Evolutionary conservation across 1,140 invertebrate species (phyloP).

Genomic region (Drosophila oshimai): DNA sequence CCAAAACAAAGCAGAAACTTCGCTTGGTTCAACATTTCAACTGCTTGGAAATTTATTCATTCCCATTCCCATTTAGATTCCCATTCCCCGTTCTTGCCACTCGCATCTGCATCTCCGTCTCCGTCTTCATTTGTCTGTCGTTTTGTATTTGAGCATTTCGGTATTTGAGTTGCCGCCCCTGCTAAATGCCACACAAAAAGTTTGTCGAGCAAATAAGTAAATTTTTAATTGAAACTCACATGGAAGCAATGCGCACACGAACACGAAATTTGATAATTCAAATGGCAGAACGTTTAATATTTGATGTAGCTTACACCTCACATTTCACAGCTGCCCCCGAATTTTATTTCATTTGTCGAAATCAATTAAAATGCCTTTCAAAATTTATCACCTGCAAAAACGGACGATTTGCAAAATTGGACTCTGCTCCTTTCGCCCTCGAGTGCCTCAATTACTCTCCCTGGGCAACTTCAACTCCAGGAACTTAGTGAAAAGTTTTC

Average conservation of each 20-base stretch:
- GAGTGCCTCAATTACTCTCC: slow-evolving; percentile 65
- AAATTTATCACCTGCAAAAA: slow-evolving; percentile 70
- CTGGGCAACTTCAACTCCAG: slow-evolving; percentile 38
- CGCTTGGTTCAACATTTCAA: slow-evolving; percentile 67
- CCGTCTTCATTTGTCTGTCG: slow-evolving; percentile 50
- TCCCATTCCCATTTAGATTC: slow-evolving; percentile 6
- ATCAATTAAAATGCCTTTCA: slow-evolving; percentile 65
- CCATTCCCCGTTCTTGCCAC: background rate
- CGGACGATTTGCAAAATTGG: slow-evolving; percentile 44
- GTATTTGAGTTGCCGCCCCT: slow-evolving; percentile 52
- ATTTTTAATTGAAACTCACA: slow-evolving; percentile 72
- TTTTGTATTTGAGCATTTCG: slow-evolving; percentile 60
- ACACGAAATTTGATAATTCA: slow-evolving; percentile 50
- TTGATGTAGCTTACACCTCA: slow-evolving; percentile 34
- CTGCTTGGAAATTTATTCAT: slow-evolving; percentile 73
- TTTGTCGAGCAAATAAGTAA: slow-evolving; percentile 46
- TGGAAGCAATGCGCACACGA: slow-evolving; percentile 3
- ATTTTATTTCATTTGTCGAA: slow-evolving; percentile 56
- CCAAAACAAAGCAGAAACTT: slow-evolving; percentile 69
- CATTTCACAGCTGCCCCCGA: background rate
- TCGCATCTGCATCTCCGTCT: slow-evolving; percentile 11
- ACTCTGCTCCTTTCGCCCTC: slow-evolving; percentile 25
- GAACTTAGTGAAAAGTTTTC: slow-evolving; percentile 56
- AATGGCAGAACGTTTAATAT: slow-evolving; percentile 52
- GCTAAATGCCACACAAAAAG: slow-evolving; percentile 30